Base-by-base conservation (phyloP, 2,888 invertebrate genomes). In the Podabrus alpinus region DNA sequence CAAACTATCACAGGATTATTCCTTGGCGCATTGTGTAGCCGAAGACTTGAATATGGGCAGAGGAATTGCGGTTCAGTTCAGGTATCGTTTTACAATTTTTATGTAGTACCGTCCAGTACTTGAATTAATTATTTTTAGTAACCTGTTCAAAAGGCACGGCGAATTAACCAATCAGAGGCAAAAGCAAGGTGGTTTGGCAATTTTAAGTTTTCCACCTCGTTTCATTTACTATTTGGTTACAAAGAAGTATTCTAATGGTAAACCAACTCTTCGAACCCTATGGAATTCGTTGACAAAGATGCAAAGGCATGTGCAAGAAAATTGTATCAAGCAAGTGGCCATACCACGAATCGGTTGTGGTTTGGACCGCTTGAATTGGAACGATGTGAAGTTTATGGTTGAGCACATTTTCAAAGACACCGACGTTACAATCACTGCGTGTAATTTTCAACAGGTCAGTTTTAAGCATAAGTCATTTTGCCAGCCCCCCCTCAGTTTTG, bases 341-440 rank as follows among this genome's bases (percentile, higher is more conserved):
- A 91, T 93, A 83, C 93, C 93, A 0, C 86, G 88, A 73, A 90
- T 93, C 77, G 93, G 92, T 2, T 92, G 92, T 82, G 93, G 93
- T 29, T 88, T 93, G 59, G 93, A 93, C 84, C 86, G 89, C 15
- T 86, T 93, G 3, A 87, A 91, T 77, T 93, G 93, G 93, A 83
- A 84, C 1, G 86, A 87, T 24, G 92, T 93, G 0, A 88, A 87
- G 75, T 81, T 82, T 0, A 87, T 90, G 81, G 80, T 93, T 7
- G 85, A 87, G 60, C 85, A 87, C 17, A 86, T 91, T 7, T 93
- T 92, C 82, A 75, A 81, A 21, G 84, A 88, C 66, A 86, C 88
- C 17, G 83, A 86, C n/a, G 78, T 90, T 10, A 85, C 89, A 78
- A 89, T 91, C 77, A 85, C 86, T 9, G 89, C 90, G 11, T 91